Evolutionary conservation across 2,113 vertebrate genomes (phyloP).

Genomic region (Lophotis ruficrista): DNA sequence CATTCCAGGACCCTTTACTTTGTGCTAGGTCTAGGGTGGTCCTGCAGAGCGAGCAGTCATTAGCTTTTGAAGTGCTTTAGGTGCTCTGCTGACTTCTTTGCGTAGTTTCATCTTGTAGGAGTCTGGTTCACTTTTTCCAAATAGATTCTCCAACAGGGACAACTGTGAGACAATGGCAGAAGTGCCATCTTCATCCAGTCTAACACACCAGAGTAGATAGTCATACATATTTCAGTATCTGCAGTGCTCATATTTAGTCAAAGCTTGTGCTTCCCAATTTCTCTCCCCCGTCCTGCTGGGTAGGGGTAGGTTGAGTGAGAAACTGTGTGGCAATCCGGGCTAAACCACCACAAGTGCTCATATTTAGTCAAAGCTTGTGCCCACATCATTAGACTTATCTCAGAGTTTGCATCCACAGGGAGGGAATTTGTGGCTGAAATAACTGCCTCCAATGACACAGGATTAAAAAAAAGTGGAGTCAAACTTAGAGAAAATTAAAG

Average conservation of each 20-base stretch:
- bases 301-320: too few relatives aligned
- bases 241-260: neutral
- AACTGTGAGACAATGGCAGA: neutral
- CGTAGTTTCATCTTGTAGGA: neutral
- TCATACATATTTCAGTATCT: neutral
- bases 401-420: neutral
- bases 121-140: neutral
- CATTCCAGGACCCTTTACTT: neutral
- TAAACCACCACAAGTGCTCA: too few relatives aligned
- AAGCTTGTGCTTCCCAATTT: neutral
- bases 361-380: neutral
- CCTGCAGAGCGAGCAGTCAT: too few relatives aligned
- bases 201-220: rapidly evolving
- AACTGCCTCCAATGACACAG: neutral
- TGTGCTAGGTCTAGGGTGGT: rapidly evolving
- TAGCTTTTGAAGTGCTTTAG: neutral
- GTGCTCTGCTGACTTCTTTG: neutral
- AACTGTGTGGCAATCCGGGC: too few relatives aligned
- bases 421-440: neutral
- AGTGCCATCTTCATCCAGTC: neutral
- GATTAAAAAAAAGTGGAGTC: neutral
- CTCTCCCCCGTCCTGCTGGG: too few relatives aligned
- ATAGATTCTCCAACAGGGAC: neutral
- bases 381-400: neutral
- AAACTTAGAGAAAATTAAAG: neutral